These are phyloP conservation scores for Nematolebias whitei DNA, from an alignment of 2,113 vertebrate species.

Conservation along the genomic window DNA sequence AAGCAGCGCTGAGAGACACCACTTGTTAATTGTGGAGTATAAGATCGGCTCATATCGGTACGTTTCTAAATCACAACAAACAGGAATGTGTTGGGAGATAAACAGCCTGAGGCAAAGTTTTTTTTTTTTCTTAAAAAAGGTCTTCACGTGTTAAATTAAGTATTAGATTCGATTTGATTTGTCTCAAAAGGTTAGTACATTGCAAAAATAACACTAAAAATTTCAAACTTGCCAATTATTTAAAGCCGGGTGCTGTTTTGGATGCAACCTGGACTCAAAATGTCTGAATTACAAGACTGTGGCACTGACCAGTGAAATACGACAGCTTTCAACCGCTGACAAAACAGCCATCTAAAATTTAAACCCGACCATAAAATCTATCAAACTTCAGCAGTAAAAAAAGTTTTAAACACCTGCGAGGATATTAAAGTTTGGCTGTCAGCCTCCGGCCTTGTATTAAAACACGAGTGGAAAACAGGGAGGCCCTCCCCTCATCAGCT, in stretches of 20 bases:
- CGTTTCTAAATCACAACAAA: neutral
- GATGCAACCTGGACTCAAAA: no score
- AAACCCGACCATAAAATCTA: no score
- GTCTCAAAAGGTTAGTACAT: constrained; percentile 18
- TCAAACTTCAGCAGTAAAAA: neutral
- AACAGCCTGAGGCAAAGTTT: neutral
- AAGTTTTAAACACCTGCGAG: constrained; percentile 27
- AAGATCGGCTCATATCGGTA: neutral
- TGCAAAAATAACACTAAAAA: constrained; percentile 11
- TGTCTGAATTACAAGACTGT: no score
- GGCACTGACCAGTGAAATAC: no score
- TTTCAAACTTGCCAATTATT: no score
- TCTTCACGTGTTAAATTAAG: constrained; percentile 16
- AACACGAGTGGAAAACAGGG: constrained; percentile 39
- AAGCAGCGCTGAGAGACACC: neutral
- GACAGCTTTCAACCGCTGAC: no score
- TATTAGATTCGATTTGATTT: constrained; percentile 33
- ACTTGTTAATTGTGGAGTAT: neutral
- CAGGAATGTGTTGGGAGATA: neutral
- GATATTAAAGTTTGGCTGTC: constrained; percentile 34
- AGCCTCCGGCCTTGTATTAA: constrained; percentile 26
- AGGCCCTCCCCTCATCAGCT: constrained; percentile 58
- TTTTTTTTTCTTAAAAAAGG: no score
- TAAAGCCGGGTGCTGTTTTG: no score
- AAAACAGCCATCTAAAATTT: neutral